phyloP scores from a whole-genome alignment of 1,140 invertebrate species.

The Zaprionus tsacasi region DNA sequence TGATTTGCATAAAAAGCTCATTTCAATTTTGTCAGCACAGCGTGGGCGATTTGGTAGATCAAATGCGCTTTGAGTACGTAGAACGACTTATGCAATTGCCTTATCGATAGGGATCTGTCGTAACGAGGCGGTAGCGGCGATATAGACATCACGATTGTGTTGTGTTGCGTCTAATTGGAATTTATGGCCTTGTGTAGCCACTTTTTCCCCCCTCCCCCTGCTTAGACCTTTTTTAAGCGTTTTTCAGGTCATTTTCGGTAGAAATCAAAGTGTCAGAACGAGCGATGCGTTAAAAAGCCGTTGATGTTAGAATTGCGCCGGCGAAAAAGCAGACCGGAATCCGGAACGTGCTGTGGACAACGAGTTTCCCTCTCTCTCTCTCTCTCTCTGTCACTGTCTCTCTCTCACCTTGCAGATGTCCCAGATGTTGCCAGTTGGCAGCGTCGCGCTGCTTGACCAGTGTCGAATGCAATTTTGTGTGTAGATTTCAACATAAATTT shows the following conservation, averaged over 20 bases:
- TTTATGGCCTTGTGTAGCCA: constrained; percentile 45
- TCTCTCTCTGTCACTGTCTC: no score
- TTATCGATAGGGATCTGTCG: constrained; percentile 35
- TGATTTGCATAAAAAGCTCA: constrained; percentile 64
- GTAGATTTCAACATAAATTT: constrained; percentile 65
- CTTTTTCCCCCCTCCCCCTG: constrained; percentile 28
- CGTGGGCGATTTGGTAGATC: constrained; percentile 44
- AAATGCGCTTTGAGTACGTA: not conserved
- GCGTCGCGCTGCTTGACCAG: constrained; percentile 21
- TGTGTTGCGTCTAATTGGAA: constrained; percentile 57
- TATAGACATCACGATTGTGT: constrained; percentile 17
- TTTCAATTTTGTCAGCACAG: constrained; percentile 40
- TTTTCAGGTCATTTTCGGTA: constrained; percentile 60
- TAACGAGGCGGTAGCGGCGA: not conserved
- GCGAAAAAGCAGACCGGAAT: constrained; percentile 6
- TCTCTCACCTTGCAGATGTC: constrained; percentile 56
- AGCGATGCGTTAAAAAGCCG: not conserved
- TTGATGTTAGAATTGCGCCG: not conserved
- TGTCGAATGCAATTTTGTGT: constrained; percentile 60
- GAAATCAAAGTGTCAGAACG: constrained; percentile 25
- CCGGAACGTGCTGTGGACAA: constrained; percentile 32
- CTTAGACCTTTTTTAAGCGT: constrained; percentile 41
- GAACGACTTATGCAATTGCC: constrained; percentile 44
- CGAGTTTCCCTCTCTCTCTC: constrained; percentile 53
- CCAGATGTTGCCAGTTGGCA: constrained; percentile 39